Evolutionary conservation across 2,113 vertebrate genomes (phyloP).

Genomic region (Orycteropus afer): DNA sequence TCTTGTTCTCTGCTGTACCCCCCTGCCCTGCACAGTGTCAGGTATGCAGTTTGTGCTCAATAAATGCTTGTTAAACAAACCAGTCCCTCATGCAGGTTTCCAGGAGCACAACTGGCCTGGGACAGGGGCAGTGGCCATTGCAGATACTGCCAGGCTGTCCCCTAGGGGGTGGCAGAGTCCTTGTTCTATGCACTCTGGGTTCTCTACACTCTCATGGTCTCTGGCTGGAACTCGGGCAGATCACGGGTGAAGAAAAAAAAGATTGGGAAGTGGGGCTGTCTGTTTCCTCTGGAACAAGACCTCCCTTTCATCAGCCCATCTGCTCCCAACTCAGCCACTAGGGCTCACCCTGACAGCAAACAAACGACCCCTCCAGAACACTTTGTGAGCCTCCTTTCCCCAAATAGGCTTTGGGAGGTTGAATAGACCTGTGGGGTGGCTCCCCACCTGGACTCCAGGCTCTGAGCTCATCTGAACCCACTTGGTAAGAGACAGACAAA

Average conservation of each 20-base stretch:
- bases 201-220: neutral
- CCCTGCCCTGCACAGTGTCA: accelerated
- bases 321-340: neutral
- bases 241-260: neutral
- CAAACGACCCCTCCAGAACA: no score
- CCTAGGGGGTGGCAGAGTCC: constrained; percentile 73
- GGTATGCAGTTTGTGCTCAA: neutral
- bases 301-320: neutral
- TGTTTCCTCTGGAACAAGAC: neutral
- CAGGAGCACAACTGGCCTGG: neutral
- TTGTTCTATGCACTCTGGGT: neutral
- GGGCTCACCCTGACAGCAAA: neutral
- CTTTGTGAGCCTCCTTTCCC: neutral
- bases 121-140: neutral
- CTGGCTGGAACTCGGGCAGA: neutral
- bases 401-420: no score
- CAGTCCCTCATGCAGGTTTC: neutral
- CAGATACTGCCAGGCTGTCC: constrained; percentile 59
- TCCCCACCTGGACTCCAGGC: neutral
- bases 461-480: neutral
- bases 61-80: neutral
- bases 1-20: neutral
- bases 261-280: neutral
- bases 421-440: neutral
- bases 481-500: neutral